Evolutionary conservation across 2,888 invertebrate species (phyloP).

Genomic region (Hyles lineata): DNA sequence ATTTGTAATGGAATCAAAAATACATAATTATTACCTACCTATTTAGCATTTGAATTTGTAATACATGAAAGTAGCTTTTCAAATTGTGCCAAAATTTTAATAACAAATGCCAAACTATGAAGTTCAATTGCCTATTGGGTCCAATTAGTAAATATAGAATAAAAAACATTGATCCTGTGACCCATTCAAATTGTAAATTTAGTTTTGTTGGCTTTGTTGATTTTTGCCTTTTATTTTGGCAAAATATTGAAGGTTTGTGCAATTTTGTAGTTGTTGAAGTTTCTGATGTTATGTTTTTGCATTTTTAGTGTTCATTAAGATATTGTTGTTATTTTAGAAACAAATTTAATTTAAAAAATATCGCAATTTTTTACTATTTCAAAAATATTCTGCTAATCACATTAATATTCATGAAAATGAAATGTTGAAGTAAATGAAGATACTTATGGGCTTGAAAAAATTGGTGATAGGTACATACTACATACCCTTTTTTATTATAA

Average conservation of each 20-base stretch:
- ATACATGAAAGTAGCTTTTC: not conserved
- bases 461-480: no score
- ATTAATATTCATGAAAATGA: not conserved
- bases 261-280: slow-evolving; percentile 1
- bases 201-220: not conserved
- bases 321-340: not conserved
- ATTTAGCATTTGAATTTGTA: not conserved
- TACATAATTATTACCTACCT: no score
- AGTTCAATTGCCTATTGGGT: slow-evolving; percentile 6
- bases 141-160: slow-evolving; percentile 6
- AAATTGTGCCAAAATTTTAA: slow-evolving; percentile 25
- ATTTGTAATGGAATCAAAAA: no score
- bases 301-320: not conserved
- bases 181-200: not conserved
- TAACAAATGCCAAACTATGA: slow-evolving; percentile 21
- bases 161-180: not conserved
- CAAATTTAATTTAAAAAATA: no score
- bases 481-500: no score
- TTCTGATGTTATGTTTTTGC: not conserved
- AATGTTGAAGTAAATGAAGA: not conserved
- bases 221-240: not conserved
- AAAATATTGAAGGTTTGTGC: not conserved
- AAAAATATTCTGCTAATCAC: not conserved
- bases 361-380: not conserved
- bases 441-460: no score